Evolutionary conservation across 2,113 vertebrate genomes (phyloP).

Genomic region (Lampris megalopsis): DNA sequence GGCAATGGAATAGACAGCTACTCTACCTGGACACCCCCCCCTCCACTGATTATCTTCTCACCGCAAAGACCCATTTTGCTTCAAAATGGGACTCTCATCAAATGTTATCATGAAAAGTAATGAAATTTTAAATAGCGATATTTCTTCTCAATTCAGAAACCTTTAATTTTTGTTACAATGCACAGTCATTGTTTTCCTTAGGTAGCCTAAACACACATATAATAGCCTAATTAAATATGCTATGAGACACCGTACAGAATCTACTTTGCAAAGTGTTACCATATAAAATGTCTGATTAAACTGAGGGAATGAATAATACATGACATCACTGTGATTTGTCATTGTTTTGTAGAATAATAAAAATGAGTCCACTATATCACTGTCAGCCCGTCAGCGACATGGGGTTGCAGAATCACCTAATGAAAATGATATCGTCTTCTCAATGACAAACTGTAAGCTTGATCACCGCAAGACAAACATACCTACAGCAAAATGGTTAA

Average conservation of each 20-base stretch:
- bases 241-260: constrained; percentile 16
- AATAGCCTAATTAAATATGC: constrained; percentile 40
- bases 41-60: constrained; percentile 35
- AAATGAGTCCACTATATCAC: constrained; percentile 47
- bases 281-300: constrained; percentile 49
- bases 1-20: no score
- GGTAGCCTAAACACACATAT: constrained; percentile 33
- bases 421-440: no score
- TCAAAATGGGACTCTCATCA: constrained; percentile 14
- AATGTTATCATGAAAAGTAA: neutral
- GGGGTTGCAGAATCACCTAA: no score
- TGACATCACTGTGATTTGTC: constrained; percentile 37
- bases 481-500: no score
- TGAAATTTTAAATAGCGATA: constrained; percentile 10
- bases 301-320: constrained; percentile 57
- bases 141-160: constrained; percentile 16
- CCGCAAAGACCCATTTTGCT: constrained; percentile 15
- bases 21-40: no score
- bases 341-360: constrained; percentile 30
- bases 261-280: constrained; percentile 2
- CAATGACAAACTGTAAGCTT: no score
- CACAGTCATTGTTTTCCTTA: constrained; percentile 26
- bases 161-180: constrained; percentile 23
- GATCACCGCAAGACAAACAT: no score
- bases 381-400: neutral